Evolutionary conservation across 2,113 vertebrate species (phyloP), one percentile per base, ranked within the genome.

Genomic region (Eclectus roratus): DNA sequence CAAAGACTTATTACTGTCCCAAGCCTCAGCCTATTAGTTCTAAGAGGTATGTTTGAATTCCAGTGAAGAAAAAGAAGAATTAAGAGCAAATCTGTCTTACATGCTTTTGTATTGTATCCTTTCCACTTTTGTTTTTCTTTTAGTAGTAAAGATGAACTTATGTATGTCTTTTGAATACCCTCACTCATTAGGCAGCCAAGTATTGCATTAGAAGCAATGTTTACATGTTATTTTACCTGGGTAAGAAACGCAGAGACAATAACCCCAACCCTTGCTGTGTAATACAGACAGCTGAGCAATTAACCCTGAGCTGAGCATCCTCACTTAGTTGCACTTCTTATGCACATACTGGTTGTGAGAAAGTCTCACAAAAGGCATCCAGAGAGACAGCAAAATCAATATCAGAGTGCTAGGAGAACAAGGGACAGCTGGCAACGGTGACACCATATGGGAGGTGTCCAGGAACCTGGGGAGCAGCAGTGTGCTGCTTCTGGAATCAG

Each of bases 1-100:
- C 69, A 91, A 94, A 92, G 77, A 91, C 88, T 81, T 95, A 96
- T 97, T 89, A 94, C 70, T 69, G 47, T 91, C 56, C 95, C 70
- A 39, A 71, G 39, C 33, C 44, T 91, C 52, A 85, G 47, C 24
- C 35, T 91, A 94, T 96, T 96, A 91, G 56, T 92, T 92, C 77
- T 89, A 71, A 64, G 65, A 94, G 89, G 80, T 95, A 69, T 47
- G 31, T 78, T 79, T 89, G 43, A 95, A 76, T 79, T 91, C 47
- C 27, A 61, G 35, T 16, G 47, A 87, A 89, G 65, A 68, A 84
- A 74, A 65, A 68, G 43, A 50, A 93, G 27, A 89, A 84, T 84
- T 74, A 86, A 95, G 60, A 76, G 44, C 46, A 80, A 77, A 33
- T 64, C 41, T 64, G 28, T 82, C 50, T 73, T 58, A 60, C 3